A percentile compares a stretch with the other conserved stretches of the same genome.
Evolutionary conservation across 2,888 invertebrate species (phyloP).

Genomic region (Metalampra italica): DNA sequence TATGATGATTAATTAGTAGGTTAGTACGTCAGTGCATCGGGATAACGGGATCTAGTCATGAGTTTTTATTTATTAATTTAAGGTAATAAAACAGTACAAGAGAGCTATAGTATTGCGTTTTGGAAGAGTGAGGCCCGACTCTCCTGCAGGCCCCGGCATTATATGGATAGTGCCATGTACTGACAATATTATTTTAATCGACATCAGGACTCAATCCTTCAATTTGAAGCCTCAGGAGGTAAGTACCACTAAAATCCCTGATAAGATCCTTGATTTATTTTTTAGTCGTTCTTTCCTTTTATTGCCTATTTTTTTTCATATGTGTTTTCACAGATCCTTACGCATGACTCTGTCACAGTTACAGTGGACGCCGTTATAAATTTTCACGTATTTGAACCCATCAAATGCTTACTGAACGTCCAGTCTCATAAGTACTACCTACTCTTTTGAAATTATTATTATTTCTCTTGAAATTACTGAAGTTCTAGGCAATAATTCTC

Average conservation of each 20-base stretch:
- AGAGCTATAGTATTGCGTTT: conserved; percentile 76
- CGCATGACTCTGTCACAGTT: conserved; percentile 94
- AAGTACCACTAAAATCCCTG: conserved; percentile 4
- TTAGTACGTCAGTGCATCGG: no score
- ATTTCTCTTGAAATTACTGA: no score
- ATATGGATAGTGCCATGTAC: conserved; percentile 95
- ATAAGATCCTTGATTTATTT: background rate
- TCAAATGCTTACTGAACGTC: conserved; percentile 80
- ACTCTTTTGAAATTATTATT: background rate
- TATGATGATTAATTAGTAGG: no score
- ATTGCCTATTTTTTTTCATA: background rate
- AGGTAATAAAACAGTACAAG: conserved; percentile 74
- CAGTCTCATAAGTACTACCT: conserved; percentile 35
- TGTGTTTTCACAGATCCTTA: conserved; percentile 59
- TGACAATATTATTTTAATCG: conserved; percentile 90
- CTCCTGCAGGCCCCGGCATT: conserved; percentile 84
- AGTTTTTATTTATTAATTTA: background rate
- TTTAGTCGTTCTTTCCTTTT: no score
- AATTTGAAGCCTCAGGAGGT: conserved; percentile 96
- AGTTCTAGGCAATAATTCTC: no score
- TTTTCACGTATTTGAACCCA: conserved; percentile 83
- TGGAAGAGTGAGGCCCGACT: conserved; percentile 63
- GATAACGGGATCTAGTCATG: no score
- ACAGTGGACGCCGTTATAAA: conserved; percentile 92
- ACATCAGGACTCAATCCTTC: conserved; percentile 93